Evolutionary conservation across 2,113 vertebrate genomes (phyloP).

Genomic region (Erythrocercus mccallii): DNA sequence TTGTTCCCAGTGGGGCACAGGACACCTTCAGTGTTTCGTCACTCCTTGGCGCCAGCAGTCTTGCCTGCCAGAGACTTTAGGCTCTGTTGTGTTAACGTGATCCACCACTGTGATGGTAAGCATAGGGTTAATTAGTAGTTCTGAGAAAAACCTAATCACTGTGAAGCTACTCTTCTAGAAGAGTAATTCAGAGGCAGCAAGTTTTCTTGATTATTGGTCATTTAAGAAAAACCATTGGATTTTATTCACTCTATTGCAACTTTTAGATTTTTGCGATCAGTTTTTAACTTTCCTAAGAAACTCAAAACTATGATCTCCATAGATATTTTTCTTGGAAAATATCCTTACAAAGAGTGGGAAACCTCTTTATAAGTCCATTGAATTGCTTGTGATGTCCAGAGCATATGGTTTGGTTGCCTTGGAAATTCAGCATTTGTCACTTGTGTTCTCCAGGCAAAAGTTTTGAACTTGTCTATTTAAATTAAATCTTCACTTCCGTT

Average conservation of each 20-base stretch:
- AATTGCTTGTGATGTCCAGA: not conserved
- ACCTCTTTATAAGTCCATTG: not conserved
- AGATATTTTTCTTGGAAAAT: not conserved
- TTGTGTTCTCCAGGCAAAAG: not conserved
- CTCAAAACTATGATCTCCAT: not conserved
- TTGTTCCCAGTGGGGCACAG: fast-evolving
- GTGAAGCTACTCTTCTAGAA: not conserved
- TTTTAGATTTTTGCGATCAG: not conserved
- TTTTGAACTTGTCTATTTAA: conserved; percentile 37
- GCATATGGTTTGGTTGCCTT: not conserved
- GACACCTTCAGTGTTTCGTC: fast-evolving
- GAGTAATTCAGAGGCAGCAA: not conserved
- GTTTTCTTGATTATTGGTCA: not conserved
- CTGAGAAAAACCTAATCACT: not conserved
- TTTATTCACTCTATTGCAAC: not conserved
- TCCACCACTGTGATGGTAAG: not conserved
- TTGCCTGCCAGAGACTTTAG: not conserved
- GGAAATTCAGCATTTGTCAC: not conserved
- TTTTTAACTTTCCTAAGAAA: not conserved
- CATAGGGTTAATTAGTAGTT: not conserved
- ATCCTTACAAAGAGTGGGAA: not conserved
- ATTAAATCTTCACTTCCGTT: not conserved
- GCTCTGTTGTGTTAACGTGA: not conserved
- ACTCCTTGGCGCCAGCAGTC: fast-evolving
- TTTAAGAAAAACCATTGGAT: not conserved